Evolutionary conservation across 1,140 invertebrate genomes (phyloP), one percentile per base, ranked within the genome.

Genomic region (Brachionus plicatilis): DNA sequence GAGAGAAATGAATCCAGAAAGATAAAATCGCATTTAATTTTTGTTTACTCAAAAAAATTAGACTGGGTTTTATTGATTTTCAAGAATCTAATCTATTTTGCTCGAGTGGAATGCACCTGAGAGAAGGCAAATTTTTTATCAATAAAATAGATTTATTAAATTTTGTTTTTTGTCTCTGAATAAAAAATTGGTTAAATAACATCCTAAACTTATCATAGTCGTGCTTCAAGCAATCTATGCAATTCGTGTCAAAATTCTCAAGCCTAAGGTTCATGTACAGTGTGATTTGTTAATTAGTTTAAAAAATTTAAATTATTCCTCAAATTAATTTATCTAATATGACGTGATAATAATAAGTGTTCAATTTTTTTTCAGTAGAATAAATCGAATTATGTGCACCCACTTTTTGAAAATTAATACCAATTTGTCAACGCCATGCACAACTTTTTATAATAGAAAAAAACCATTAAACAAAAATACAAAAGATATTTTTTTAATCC

Each of bases 51-150:
- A 43, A 72, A 72, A 43, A 41, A 43, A 72, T 41, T 37, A 43
- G 68, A 72, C 41, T 72, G 41, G 41, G 14, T 20, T 72, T 72
- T 37, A 72, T 41, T 72, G 41, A 72, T 43, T 41, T 43, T 41
- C 27, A 68, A 72, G 37, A 72, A 72, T 72, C 37, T 72, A 72
- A 72, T 72, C 68, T 72, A 72, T 72, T 41, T 72, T 41, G 68
- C 41, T 43, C 33, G 68, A 72, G 68, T 72, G 68, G 68, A 72
- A 72, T 72, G 68, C 68, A 72, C 68, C 68, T 72, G 68, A 72
- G 68, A 72, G 68, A 37, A 41, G 4, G 41, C 1, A 43, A 72
- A 45, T 8, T 60, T 60, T 60, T 9, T 60, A 60, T 41, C 33
- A 72, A 72, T 72, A 43, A 72, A 72, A 72, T 43, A 41, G 41